Percentiles rank a stretch among this genome's conserved stretches.
phyloP scores from a whole-genome alignment of 2,888 invertebrate species.

The Coelopa pilipes region DNA sequence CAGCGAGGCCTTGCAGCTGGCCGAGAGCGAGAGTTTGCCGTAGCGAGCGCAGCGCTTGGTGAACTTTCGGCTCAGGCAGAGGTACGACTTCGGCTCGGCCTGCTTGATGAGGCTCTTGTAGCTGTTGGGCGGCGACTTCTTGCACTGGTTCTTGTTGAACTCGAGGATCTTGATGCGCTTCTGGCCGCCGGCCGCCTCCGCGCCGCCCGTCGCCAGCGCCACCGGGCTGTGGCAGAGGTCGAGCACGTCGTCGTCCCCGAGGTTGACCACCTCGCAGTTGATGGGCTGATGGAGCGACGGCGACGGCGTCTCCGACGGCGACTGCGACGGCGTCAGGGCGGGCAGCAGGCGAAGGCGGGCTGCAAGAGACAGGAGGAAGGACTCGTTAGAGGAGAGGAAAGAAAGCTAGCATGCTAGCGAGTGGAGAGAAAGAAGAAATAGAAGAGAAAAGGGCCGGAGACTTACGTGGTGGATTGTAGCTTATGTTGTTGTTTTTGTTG shows the following conservation, averaged over 20 bases:
- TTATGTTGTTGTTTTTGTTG: slow-evolving; percentile 16
- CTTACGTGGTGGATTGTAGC: too few species aligned
- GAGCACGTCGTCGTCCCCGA: slow-evolving; percentile 47
- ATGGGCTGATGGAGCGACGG: slow-evolving; percentile 35
- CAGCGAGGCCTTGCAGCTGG: background rate
- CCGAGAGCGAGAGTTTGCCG: slow-evolving; percentile 51
- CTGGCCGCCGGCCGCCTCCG: background rate
- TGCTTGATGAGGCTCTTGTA: slow-evolving; percentile 67
- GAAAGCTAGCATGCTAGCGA: too few species aligned
- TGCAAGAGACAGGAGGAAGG: background rate
- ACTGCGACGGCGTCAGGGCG: slow-evolving; percentile 32
- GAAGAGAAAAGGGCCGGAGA: too few species aligned
- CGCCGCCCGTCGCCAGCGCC: slow-evolving; percentile 16
- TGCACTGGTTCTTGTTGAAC: slow-evolving; percentile 54
- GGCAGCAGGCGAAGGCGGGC: slow-evolving; percentile 45
- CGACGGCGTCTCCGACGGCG: too few species aligned
- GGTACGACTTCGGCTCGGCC: slow-evolving; percentile 64
- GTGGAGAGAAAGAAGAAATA: too few species aligned
- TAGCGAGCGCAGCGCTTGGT: slow-evolving; percentile 58
- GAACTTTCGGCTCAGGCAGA: slow-evolving; percentile 61
- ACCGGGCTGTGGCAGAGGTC: slow-evolving; percentile 49
- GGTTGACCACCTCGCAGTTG: slow-evolving; percentile 46
- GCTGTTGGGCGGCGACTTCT: slow-evolving; percentile 63
- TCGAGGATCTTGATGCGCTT: slow-evolving; percentile 62
- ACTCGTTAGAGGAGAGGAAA: too few species aligned